These are phyloP conservation scores for Agrypnus murinus DNA, from an alignment of 2,888 invertebrate species.

Conservation along the genomic window DNA sequence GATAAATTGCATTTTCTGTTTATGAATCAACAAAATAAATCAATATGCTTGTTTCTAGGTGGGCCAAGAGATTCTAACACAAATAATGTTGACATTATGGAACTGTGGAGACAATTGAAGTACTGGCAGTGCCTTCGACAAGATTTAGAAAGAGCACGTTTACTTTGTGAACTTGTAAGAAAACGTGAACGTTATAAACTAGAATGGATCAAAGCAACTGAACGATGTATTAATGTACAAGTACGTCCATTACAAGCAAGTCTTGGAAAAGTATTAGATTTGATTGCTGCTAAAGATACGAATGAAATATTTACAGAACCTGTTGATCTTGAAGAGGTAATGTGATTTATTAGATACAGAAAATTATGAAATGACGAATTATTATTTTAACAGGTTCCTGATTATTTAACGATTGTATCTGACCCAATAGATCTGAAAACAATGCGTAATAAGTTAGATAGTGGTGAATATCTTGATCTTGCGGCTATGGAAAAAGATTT, in stretches of 20 bases:
- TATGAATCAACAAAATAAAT: background rate
- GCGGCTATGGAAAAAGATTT: constrained; percentile 92
- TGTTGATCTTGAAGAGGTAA: constrained; percentile 87
- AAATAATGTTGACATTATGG: constrained; percentile 76
- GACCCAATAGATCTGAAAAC: constrained; percentile 93
- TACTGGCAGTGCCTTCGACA: constrained; percentile 96
- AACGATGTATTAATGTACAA: constrained; percentile 87
- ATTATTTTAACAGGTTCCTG: constrained; percentile 81
- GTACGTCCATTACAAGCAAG: constrained; percentile 89
- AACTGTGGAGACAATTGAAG: constrained; percentile 89
- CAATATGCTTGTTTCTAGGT: constrained; percentile 30
- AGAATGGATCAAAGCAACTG: constrained; percentile 86
- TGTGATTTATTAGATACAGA: constrained; percentile 36
- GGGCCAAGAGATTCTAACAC: constrained; percentile 65
- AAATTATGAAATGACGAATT: constrained; percentile 5
- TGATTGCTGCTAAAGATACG: constrained; percentile 85
- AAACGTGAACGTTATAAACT: constrained; percentile 97
- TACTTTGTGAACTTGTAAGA: constrained; percentile 94
- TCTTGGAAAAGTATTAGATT: constrained; percentile 83
- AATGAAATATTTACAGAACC: constrained; percentile 95
- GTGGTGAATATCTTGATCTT: constrained; percentile 80
- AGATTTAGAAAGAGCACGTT: constrained; percentile 92
- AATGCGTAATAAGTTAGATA: constrained; percentile 86
- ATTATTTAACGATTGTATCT: constrained; percentile 89
- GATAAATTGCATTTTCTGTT: background rate